Base-by-base conservation (phyloP, 2,797 vertebrate genomes). In the Squalus acanthias region DNA sequence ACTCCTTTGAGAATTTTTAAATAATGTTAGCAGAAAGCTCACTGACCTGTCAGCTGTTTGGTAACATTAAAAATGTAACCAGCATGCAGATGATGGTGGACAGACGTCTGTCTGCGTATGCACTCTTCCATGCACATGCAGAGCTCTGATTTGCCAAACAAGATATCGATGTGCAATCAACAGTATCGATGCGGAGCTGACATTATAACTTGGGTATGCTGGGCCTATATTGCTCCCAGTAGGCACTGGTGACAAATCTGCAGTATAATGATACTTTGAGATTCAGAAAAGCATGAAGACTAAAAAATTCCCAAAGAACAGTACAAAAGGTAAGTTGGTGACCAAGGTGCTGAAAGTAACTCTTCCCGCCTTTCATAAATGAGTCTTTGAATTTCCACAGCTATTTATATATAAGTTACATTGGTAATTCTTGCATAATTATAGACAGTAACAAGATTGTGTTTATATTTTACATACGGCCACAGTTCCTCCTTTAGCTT, bases 301-400 rank as follows among this genome's bases (percentile, higher is more conserved):
- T n/a, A 17, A 92, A 65, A 65, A 22, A 57, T 60, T 63, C 29
- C 60, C 33, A 92, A 93, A 39, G n/a, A 93, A 93, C 65, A 67
- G n/a, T 72, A 33, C 29, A 74, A 74, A 74, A 74, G 70, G 26
- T 20, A 95, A 50, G 94, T 29, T 33, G 46, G 70, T 95, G 50
- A 53, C 70, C 94, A 95, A 76, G 94, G 46, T 74, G 94, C 70
- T 95, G 50, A 95, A 95, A 74, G 22, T 26, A 53, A 95, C 94
- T 60, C 94, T 74, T 57, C 10, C 60, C 26, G 60, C 94, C 94
- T 95, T 33, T 15, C 50, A 29, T 33, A 74, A 57, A 92, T 13
- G 12, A 95, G 46, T 57, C 29, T 33, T 29, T 57, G 15, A 72
- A 33, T 57, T 95, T 95, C 26, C 70, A 57, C 65, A 26, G 92